Evolutionary conservation across 1,140 invertebrate species (phyloP).

Genomic region (Drosophila seguyi): DNA sequence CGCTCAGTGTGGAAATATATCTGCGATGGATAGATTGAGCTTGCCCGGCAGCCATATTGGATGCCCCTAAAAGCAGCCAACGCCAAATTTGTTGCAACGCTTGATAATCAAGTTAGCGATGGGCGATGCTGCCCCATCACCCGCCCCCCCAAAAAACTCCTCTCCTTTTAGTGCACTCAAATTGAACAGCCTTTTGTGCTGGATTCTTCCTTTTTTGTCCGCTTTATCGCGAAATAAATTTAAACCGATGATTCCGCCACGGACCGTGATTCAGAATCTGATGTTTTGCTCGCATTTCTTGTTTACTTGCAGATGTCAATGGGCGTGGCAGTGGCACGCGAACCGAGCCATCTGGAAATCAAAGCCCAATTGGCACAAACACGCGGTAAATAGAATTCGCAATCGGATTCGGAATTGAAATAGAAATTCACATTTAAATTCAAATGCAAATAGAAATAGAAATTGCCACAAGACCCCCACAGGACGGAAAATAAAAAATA

Average conservation of each 20-base stretch:
- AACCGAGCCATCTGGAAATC: conserved; percentile 68
- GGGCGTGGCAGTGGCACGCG: conserved; percentile 49
- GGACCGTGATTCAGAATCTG: conserved; percentile 36
- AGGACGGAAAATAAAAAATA: conserved; percentile 20
- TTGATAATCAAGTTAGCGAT: conserved; percentile 76
- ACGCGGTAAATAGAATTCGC: conserved; percentile 67
- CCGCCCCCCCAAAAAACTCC: not conserved
- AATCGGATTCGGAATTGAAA: conserved; percentile 64
- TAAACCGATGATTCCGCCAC: conserved; percentile 57
- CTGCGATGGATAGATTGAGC: conserved; percentile 33
- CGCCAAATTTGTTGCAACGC: conserved; percentile 70
- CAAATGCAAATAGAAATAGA: conserved; percentile 73
- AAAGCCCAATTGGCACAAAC: conserved; percentile 80
- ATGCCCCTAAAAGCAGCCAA: conserved; percentile 76
- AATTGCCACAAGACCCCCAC: conserved; percentile 59
- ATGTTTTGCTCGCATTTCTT: conserved; percentile 49
- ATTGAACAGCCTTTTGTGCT: conserved; percentile 54
- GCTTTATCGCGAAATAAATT: conserved; percentile 68
- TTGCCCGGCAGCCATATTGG: conserved; percentile 60
- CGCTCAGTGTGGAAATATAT: conserved; percentile 1
- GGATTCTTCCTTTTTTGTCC: conserved; percentile 20
- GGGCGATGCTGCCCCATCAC: conserved; percentile 13
- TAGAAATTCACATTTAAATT: conserved; percentile 78
- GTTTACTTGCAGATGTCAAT: conserved; percentile 78
- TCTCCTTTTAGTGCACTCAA: conserved; percentile 49